Conservation (phyloP, 2,888 invertebrate species). For the Steinernema hermaphroditum region DNA sequence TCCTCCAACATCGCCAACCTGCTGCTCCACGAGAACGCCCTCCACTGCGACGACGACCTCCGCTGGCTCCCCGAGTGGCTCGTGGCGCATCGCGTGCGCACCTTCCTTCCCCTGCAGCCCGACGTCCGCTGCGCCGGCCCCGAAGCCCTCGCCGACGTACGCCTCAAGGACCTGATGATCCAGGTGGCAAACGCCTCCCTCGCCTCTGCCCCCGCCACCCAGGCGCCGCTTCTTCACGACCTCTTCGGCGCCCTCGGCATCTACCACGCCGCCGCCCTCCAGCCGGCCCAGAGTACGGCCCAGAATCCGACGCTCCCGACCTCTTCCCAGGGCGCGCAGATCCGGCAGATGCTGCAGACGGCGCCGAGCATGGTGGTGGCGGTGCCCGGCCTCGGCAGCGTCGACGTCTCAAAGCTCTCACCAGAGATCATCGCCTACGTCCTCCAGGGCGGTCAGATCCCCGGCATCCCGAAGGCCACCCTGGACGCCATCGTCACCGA, state of each 20-base stretch:
- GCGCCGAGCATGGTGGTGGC: slow-evolving; percentile 63
- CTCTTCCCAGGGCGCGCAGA: background rate
- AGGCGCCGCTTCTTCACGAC: background rate
- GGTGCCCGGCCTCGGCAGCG: slow-evolving; percentile 61
- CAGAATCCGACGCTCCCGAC: background rate
- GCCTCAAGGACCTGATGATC: slow-evolving; percentile 65
- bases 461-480: slow-evolving; percentile 60
- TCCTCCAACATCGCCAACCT: slow-evolving; percentile 12
- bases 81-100: slow-evolving; percentile 57
- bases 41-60: slow-evolving; percentile 60
- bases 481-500: slow-evolving; percentile 56
- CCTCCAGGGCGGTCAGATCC: slow-evolving; percentile 62
- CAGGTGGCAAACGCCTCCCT: slow-evolving; percentile 63
- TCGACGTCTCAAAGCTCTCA: slow-evolving; percentile 62
- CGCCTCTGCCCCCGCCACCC: slow-evolving; percentile 5
- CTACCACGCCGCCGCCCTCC: slow-evolving; percentile 11
- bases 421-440: slow-evolving; percentile 61
- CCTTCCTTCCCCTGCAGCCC: slow-evolving; percentile 62
- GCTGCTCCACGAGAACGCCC: slow-evolving; percentile 50
- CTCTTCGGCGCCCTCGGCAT: slow-evolving; percentile 21
- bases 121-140: slow-evolving; percentile 63
- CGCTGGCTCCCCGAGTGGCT: slow-evolving; percentile 59
- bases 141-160: slow-evolving; percentile 47
- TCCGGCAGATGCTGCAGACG: slow-evolving; percentile 48
- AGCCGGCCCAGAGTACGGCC: background rate